phyloP scores from a whole-genome alignment of 2,888 invertebrate species.

The Cataglyphis albicans region DNA sequence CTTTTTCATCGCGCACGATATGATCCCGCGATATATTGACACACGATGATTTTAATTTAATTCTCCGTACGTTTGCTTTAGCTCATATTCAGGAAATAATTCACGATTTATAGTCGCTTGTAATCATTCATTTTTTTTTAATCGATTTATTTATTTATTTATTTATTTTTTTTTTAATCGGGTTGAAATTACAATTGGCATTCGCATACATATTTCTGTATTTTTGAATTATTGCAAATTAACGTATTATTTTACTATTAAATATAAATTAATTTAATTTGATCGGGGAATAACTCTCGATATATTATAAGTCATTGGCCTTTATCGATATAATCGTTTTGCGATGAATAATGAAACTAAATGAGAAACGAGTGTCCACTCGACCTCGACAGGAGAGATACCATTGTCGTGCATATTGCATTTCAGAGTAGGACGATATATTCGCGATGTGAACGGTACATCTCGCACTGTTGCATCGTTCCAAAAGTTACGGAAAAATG shows the following conservation, averaged over 20 bases:
- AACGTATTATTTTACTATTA: background rate
- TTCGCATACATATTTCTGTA: background rate
- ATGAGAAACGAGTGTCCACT: conserved; percentile 73
- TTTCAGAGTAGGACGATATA: conserved; percentile 75
- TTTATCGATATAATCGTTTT: conserved; percentile 27
- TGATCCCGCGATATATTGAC: conserved; percentile 11
- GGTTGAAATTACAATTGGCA: background rate
- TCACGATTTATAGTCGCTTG: background rate
- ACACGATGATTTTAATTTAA: conserved; percentile 18
- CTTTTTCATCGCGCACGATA: background rate
- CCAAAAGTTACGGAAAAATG: conserved; percentile 77
- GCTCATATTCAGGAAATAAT: background rate
- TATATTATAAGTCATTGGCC: background rate
- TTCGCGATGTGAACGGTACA: conserved; percentile 69
- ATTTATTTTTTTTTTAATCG: background rate
- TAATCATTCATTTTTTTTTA: background rate
- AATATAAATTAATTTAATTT: conserved; percentile 8
- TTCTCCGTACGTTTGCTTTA: background rate
- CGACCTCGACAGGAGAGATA: conserved; percentile 70
- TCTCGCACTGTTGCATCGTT: conserved; percentile 65
- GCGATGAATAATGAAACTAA: conserved; percentile 58
- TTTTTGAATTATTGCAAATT: background rate
- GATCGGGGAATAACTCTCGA: background rate
- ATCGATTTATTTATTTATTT: background rate
- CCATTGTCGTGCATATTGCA: conserved; percentile 76